Base-by-base conservation (phyloP, 2,797 vertebrate species). In the Salmo trutta region DNA sequence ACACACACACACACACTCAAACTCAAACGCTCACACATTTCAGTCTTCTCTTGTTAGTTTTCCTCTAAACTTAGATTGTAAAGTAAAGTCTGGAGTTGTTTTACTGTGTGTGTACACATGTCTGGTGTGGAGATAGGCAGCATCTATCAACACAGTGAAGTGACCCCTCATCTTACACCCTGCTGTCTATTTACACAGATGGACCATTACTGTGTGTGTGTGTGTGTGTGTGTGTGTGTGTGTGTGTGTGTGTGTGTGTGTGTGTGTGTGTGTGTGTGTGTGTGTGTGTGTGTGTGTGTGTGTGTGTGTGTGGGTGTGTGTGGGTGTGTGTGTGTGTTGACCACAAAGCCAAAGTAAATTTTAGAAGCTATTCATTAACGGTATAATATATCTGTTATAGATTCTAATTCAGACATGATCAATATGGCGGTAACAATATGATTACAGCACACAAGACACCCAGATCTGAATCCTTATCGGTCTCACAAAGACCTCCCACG, bases 131-230 rank as follows among this genome's bases (percentile, higher is more conserved):
- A 54, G 29, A 29, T 70, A 75, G 75, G 78, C 76, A 36, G 66
- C 82, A 85, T 91, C 88, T 79, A 83, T 89, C 87, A 89, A 79
- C 85, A 81, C 73, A 56, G 67, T 77, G 81, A 83, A 86, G 84
- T 85, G 87, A 90, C 91, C 87, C 85, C 69, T 33, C 47, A 71
- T n/a, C 27, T 24, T 15, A n/a, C 73, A 84, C 83, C 87, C 83
- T 62, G 73, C 69, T 75, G 75, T 83, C 71, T 91, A 89, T 91
- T 93, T 92, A 81, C 88, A 93, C 91, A 92, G 88, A 90, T 92
- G 89, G 88, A 86, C 89, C 88, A 89, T 87, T 83, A 47, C 33
- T 36, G 36, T 47, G 10, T 21, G 73, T 66, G 75, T 76, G 51
- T 66, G 78, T 67, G 56, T 69, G 77, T 29, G 71, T 69, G 64